These are phyloP conservation scores for Chrysochloris asiatica DNA, from an alignment of 2,113 vertebrate genomes.

Conservation along the genomic window DNA sequence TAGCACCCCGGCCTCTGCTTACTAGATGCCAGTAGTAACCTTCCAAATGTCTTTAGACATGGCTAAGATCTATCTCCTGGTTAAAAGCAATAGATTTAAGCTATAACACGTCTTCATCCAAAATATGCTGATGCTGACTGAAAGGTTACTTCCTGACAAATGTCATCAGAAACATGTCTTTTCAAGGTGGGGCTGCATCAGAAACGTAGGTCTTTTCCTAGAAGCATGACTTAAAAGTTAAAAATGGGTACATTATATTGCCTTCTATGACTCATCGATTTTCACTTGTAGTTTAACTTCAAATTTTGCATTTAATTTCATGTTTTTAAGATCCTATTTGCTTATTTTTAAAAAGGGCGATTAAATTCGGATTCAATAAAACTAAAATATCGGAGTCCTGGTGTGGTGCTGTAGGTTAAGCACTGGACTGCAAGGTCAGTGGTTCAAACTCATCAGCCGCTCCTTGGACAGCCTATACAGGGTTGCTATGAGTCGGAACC, in stretches of 20 bases:
- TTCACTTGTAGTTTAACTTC: constrained; percentile 12
- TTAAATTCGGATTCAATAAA: constrained; percentile 53
- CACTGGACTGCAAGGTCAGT: too few relatives aligned
- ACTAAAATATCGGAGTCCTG: too few relatives aligned
- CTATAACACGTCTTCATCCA: not conserved
- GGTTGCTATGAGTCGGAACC: too few relatives aligned
- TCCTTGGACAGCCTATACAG: too few relatives aligned
- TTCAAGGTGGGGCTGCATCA: not conserved
- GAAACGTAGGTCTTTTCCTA: constrained; percentile 1
- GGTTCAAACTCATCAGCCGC: too few relatives aligned
- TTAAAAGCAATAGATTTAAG: not conserved
- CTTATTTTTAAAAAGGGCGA: not conserved
- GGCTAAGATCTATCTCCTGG: not conserved
- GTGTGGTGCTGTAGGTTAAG: too few relatives aligned
- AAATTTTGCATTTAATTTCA: constrained; percentile 41
- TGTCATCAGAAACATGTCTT: not conserved
- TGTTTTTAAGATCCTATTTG: constrained; percentile 18
- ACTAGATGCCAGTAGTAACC: not conserved
- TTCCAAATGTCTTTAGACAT: too few relatives aligned
- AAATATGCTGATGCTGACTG: not conserved
- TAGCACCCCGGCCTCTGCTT: not conserved
- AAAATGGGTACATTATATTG: not conserved
- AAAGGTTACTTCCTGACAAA: not conserved
- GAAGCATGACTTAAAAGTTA: not conserved
- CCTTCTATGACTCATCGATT: not conserved